phyloP scores from a whole-genome alignment of 2,113 vertebrate genomes.

The Calonectris borealis region DNA sequence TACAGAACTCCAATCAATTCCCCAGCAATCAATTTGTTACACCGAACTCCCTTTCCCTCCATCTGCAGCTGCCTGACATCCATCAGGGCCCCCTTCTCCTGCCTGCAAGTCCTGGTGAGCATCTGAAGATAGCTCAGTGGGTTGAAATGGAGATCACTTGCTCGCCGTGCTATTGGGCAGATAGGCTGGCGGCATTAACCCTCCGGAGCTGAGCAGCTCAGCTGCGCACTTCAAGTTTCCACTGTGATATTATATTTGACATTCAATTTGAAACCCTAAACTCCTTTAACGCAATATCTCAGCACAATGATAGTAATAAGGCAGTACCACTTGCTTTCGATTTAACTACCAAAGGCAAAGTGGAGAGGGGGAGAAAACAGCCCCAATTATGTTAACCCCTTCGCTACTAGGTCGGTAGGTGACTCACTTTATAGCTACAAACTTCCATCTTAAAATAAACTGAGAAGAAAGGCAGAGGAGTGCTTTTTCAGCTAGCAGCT shows the following conservation, averaged over 20 bases:
- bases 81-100: background rate
- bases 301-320: slow-evolving; percentile 68
- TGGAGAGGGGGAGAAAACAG: background rate
- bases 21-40: slow-evolving; percentile 57
- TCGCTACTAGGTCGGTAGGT: background rate
- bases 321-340: slow-evolving; percentile 37
- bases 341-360: slow-evolving; percentile 62
- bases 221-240: slow-evolving; percentile 50
- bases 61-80: slow-evolving; percentile 1
- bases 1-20: slow-evolving; percentile 46
- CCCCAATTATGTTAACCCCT: slow-evolving; percentile 52
- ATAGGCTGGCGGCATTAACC: background rate
- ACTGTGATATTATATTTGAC: slow-evolving; percentile 72
- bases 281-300: slow-evolving; percentile 67
- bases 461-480: background rate
- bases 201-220: slow-evolving; percentile 41
- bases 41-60: background rate
- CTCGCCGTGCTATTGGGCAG: background rate
- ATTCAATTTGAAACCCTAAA: slow-evolving; percentile 72
- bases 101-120: background rate
- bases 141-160: slow-evolving; percentile 7
- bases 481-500: background rate
- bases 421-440: background rate
- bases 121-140: slow-evolving; percentile 19
- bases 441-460: background rate